These are phyloP conservation scores for Dendronephthya gigantea DNA, from an alignment of 64 coral and sea anemone genomes.

Conservation along the genomic window DNA sequence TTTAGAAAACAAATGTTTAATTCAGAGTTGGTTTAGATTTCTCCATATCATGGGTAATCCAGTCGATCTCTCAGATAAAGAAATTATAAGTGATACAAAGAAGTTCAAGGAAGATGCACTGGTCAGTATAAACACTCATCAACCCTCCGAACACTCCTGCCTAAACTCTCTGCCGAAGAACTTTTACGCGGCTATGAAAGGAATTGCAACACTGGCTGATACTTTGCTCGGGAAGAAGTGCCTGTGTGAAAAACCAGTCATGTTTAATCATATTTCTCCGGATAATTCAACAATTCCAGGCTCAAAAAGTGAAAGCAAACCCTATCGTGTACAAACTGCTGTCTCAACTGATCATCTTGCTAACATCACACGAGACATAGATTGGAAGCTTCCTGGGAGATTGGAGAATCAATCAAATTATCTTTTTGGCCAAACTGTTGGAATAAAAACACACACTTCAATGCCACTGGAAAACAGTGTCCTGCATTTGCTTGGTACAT, in stretches of 20 bases:
- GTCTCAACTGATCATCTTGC: neutral
- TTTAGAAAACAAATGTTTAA: conserved; percentile 46
- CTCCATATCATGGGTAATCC: conserved; percentile 93
- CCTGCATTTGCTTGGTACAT: conserved; percentile 78
- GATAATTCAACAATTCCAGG: neutral
- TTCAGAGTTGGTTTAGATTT: conserved; percentile 94
- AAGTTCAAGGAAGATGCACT: conserved; percentile 95
- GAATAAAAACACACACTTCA: neutral
- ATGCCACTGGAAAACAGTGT: conserved; percentile 83
- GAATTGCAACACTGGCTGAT: conserved; percentile 32
- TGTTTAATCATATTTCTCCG: conserved; percentile 62
- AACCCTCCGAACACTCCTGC: conserved; percentile 63
- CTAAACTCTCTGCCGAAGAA: conserved; percentile 70
- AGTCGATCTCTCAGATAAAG: conserved; percentile 75
- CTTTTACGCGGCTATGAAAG: conserved; percentile 92
- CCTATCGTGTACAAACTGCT: neutral
- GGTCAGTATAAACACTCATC: conserved; percentile 44
- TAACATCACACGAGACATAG: neutral
- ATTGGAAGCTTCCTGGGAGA: neutral
- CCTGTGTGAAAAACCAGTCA: neutral
- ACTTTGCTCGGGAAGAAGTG: neutral
- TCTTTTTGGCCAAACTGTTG: neutral
- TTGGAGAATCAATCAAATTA: neutral
- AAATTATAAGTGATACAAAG: conserved; percentile 62
- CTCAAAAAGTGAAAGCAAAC: neutral